A percentile compares a stretch with the other conserved stretches of the same genome.
Conservation (phyloP, 1,140 invertebrate genomes). For the Bombus superbus region DNA sequence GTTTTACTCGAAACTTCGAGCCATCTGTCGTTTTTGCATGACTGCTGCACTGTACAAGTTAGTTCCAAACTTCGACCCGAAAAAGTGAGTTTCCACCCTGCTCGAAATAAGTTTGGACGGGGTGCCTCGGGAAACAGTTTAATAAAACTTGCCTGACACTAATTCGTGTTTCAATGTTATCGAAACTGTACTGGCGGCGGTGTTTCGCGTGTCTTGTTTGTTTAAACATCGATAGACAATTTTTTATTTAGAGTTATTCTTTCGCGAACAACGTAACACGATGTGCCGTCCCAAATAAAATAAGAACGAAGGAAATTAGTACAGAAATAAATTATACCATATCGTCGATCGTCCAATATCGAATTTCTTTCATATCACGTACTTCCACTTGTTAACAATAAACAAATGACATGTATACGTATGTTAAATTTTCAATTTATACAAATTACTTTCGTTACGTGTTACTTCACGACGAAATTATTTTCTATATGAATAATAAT, state of each 20-base stretch:
- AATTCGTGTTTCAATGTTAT: conserved; percentile 12
- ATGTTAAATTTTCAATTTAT: not conserved
- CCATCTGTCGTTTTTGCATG: conserved; percentile 54
- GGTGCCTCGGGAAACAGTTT: conserved; percentile 17
- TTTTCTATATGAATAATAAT: not conserved
- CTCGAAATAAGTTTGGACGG: conserved; percentile 24
- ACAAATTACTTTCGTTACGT: not conserved
- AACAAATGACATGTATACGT: not conserved
- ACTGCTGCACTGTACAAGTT: conserved; percentile 35
- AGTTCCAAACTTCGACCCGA: conserved; percentile 33
- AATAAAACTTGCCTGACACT: conserved; percentile 37
- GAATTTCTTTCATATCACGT: not conserved
- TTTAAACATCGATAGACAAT: not conserved
- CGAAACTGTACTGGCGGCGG: not conserved
- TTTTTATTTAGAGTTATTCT: not conserved
- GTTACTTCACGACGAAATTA: not conserved
- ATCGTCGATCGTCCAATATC: not conserved
- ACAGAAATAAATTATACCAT: no score
- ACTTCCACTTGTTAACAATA: not conserved
- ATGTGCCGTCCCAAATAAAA: no score
- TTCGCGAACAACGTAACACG: no score
- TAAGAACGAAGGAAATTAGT: no score
- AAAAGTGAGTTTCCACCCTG: conserved; percentile 7
- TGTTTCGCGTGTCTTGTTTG: no score
- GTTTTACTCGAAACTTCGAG: conserved; percentile 28